Evolutionary conservation across 2,797 vertebrate genomes (phyloP).

Genomic region (Limosa lapponica): DNA sequence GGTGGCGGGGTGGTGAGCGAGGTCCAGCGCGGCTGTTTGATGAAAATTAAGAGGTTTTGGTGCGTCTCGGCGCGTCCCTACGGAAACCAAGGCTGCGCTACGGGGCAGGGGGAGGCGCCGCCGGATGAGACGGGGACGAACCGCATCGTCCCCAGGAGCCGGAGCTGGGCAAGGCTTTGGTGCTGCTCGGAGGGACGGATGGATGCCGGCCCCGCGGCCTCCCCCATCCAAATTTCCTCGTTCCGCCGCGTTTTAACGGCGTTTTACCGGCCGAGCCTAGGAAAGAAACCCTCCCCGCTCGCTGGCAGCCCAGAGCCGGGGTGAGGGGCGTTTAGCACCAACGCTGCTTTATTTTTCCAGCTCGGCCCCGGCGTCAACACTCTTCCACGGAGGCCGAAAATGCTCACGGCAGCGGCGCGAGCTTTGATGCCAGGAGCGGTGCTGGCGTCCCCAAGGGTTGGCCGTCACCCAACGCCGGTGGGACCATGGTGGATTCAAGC

Average conservation of each 20-base stretch:
- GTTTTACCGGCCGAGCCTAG: neutral
- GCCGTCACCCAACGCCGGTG: neutral
- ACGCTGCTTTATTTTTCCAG: neutral
- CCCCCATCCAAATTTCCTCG: neutral
- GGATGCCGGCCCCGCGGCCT: neutral
- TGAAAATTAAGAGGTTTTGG: neutral
- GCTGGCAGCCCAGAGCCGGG: neutral
- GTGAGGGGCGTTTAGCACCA: neutral
- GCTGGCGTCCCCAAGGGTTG: neutral
- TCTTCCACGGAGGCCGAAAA: neutral
- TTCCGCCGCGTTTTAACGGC: neutral
- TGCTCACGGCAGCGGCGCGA: neutral
- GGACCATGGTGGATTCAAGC: neutral
- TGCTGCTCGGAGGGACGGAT: neutral
- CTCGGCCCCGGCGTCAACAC: fast-evolving
- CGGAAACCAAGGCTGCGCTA: neutral
- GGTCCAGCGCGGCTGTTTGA: neutral
- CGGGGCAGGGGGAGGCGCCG: neutral
- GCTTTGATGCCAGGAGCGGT: neutral
- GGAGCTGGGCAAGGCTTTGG: neutral
- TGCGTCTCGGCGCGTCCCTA: neutral
- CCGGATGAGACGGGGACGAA: neutral
- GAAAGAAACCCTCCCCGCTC: neutral
- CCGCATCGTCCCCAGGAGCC: fast-evolving
- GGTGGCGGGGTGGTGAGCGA: neutral